These are phyloP conservation scores for Pelodytes ibericus DNA, from an alignment of 2,797 vertebrate species.

Conservation along the genomic window DNA sequence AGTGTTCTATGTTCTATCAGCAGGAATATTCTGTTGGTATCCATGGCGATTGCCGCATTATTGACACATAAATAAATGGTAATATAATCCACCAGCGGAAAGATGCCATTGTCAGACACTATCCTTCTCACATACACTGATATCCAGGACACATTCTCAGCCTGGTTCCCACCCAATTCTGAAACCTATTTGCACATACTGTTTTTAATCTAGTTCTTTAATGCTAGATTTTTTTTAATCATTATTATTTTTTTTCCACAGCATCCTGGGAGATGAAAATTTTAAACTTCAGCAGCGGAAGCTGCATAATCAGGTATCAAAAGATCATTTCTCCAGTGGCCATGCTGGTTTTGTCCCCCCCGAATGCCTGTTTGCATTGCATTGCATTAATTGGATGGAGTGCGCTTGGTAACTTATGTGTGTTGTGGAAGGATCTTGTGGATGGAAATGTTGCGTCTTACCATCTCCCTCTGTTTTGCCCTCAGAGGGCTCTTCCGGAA, in stretches of 20 bases:
- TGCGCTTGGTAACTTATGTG: background rate
- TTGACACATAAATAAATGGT: no score
- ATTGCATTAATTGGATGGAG: no score
- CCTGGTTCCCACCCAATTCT: background rate
- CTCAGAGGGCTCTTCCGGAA: constrained; percentile 87
- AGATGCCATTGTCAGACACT: no score
- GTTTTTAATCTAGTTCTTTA: background rate
- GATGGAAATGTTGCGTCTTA: background rate
- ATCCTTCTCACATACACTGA: no score
- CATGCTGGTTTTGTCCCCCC: background rate
- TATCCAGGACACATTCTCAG: no score
- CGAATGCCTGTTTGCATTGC: background rate
- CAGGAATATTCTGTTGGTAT: no score
- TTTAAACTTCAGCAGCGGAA: constrained; percentile 89
- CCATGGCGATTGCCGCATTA: no score
- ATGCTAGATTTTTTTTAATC: background rate
- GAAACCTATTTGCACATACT: background rate
- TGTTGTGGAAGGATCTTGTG: background rate
- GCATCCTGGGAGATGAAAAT: constrained; percentile 84
- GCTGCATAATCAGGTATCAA: constrained; percentile 91
- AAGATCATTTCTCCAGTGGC: background rate
- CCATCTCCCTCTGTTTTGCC: background rate
- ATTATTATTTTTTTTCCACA: no score
- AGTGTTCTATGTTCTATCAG: no score
- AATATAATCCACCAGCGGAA: no score